phyloP scores from a whole-genome alignment of 2,113 vertebrate genomes.

The Phodopus roborovskii region DNA sequence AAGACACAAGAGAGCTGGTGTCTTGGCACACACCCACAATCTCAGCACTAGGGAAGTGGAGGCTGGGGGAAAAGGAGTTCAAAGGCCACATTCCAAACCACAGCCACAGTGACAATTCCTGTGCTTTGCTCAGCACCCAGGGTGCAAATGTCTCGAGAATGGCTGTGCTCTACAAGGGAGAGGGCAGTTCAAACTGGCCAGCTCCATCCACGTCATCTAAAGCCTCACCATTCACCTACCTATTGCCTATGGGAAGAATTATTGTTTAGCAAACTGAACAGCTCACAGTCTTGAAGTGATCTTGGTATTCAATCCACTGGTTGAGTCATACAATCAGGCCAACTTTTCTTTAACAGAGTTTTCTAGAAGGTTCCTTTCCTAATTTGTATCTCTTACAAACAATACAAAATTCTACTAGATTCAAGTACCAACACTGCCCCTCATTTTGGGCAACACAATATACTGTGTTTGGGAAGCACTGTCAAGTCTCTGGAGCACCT shows the following conservation, averaged over 20 bases:
- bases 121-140: background rate
- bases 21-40: background rate
- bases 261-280: background rate
- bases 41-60: background rate
- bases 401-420: background rate
- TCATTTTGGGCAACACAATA: background rate
- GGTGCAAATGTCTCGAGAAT: background rate
- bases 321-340: background rate
- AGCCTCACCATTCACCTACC: background rate
- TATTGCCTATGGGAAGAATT: background rate
- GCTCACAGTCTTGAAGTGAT: background rate
- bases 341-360: background rate
- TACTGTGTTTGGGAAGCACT: background rate
- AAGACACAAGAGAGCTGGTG: background rate
- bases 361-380: background rate
- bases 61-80: background rate
- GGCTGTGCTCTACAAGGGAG: background rate
- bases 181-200: background rate
- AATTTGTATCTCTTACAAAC: conserved; percentile 42
- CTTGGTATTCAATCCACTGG: background rate
- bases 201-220: background rate
- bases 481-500: background rate
- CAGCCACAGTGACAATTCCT: background rate
- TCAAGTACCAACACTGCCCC: background rate
- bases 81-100: background rate